Base-by-base conservation (phyloP, 2,113 vertebrate genomes). In the Pteronura brasiliensis region DNA sequence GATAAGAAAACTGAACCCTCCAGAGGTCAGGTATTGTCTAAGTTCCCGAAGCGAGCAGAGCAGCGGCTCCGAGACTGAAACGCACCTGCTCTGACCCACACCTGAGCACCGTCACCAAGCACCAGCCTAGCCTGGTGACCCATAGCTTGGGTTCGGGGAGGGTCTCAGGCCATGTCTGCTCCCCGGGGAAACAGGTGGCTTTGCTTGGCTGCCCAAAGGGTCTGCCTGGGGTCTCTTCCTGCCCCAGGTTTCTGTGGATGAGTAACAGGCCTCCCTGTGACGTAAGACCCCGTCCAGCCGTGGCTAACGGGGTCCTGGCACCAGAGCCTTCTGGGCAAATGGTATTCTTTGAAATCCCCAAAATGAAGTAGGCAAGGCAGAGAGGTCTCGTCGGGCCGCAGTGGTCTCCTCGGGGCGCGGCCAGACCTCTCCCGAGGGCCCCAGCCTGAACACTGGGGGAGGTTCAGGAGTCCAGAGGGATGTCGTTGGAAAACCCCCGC, bases 401-500 rank as follows among this genome's bases (percentile, higher is more conserved):
- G 13, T 9, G 42, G 13, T 15, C 72, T 27, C 13, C 29, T 63
- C 39, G 52, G 25, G 63, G 34, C 14, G 4, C 0, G 1, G n/a
- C 12, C 2, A 1, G 72, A 25, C 47, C 42, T 80, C 49, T 44
- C 9, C 55, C 63, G 3, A 27, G 63, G n/a, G 27, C 2, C 2
- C 0, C 0, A 8, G 57, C 34, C 20, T 8, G 39, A 15, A 44
- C 72, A 9, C 74, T 13, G 17, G 7, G 74, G 27, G 74, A 44
- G 25, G 7, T 5, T 7, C 27, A 9, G 42, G 42, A 12, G 3
- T 8, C 29, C 52, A 36, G 52, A 13, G 21, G 36, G 10, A 77
- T 29, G 10, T 11, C 5, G 27, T 47, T 31, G 23, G 63, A 39
- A 5, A 36, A 9, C 4, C 52, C 3, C 1, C 0, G 0, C 31